phyloP scores from a whole-genome alignment of 2,888 invertebrate species.

The Cheiracanthium punctorium region DNA sequence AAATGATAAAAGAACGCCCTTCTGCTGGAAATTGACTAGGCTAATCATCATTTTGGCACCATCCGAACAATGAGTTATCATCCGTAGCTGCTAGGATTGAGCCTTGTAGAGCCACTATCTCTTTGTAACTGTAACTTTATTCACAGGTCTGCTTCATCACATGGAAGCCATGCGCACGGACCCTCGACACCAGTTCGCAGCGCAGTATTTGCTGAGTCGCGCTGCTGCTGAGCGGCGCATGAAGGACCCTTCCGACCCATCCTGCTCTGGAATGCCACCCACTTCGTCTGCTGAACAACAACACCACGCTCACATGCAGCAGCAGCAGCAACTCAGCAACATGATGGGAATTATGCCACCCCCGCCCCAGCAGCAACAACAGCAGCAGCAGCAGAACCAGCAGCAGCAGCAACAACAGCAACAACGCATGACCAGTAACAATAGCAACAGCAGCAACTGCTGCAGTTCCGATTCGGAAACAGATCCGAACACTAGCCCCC shows the following conservation, averaged over 20 bases:
- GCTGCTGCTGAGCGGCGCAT: slow-evolving; percentile 93
- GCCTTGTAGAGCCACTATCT: too few species aligned
- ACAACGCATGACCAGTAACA: slow-evolving; percentile 35
- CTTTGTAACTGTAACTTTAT: slow-evolving; percentile 22
- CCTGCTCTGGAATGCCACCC: slow-evolving; percentile 29
- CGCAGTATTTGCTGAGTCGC: slow-evolving; percentile 92
- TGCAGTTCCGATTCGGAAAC: slow-evolving; percentile 63
- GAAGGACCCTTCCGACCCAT: slow-evolving; percentile 70
- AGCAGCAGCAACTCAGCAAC: slow-evolving; percentile 41
- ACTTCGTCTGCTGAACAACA: slow-evolving; percentile 41
- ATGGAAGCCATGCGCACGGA: slow-evolving; percentile 98
- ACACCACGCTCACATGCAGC: slow-evolving; percentile 2
- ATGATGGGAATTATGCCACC: slow-evolving; percentile 30
- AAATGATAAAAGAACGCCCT: too few species aligned
- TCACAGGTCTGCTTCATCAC: slow-evolving; percentile 89
- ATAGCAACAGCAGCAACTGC: slow-evolving; percentile 65
- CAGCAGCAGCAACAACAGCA: slow-evolving; percentile 50
- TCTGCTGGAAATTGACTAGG: too few species aligned
- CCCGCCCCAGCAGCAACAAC: slow-evolving; percentile 10
- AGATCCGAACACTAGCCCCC: slow-evolving; percentile 42
- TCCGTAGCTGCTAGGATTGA: too few species aligned
- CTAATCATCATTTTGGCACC: too few species aligned
- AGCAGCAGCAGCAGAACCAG: slow-evolving; percentile 8
- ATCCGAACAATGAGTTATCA: too few species aligned
- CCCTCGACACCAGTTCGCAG: slow-evolving; percentile 95